These are phyloP conservation scores for Stichopus chloronotus DNA, from an alignment of 35 echinoderm and acorn worm species.

Conservation along the genomic window DNA sequence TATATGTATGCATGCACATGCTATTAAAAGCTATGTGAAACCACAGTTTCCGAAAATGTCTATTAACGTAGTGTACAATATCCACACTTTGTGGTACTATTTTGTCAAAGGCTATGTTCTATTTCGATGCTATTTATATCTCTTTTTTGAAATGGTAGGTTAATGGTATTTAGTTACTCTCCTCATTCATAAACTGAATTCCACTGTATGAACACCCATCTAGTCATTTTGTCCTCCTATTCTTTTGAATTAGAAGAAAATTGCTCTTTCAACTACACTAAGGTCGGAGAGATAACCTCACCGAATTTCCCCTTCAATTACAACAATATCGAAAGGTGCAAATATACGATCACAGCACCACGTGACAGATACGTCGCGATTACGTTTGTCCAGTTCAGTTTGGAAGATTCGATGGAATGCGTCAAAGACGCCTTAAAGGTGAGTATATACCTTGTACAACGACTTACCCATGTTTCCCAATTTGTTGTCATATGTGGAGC, in stretches of 20 bases:
- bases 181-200: not conserved
- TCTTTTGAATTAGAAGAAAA: not conserved
- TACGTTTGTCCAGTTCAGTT: not conserved
- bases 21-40: too few relatives aligned
- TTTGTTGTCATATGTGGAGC: too few relatives aligned
- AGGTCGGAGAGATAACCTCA: not conserved
- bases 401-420: not conserved
- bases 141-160: not conserved
- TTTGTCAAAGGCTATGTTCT: not conserved
- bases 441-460: not conserved
- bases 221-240: not conserved
- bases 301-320: slow-evolving; percentile 9
- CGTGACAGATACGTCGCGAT: not conserved
- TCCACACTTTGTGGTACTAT: not conserved
- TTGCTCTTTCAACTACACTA: not conserved
- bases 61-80: not conserved
- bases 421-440: not conserved
- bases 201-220: not conserved
- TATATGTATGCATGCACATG: too few relatives aligned
- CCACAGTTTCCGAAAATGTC: too few relatives aligned
- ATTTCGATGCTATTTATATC: not conserved
- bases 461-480: too few relatives aligned
- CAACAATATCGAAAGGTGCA: slow-evolving; percentile 7
- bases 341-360: not conserved
- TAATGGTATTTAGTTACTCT: not conserved